Base-by-base conservation (phyloP, 2,113 vertebrate species). In the Zeus faber region DNA sequence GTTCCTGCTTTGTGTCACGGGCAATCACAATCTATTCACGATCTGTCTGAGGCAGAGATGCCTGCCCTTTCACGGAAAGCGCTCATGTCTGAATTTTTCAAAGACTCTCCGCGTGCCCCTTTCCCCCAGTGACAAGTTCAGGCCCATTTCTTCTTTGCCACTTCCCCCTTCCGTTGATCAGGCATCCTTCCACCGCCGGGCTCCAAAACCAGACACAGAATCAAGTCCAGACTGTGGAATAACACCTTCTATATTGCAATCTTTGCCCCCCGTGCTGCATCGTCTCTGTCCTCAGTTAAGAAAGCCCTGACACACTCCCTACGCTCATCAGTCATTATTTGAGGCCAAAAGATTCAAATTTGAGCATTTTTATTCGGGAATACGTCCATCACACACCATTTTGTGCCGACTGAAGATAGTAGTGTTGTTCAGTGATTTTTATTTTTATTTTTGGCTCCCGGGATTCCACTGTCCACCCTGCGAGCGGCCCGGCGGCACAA, bases 21-120 rank as follows among this genome's bases (percentile, higher is more conserved):
- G 67, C 70, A 83, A 83, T 85, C 83, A 83, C 50, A 22, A 51
- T 49, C 80, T 71, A 74, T 85, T 85, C 79, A 80, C 70, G 35
- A 62, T 17, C 64, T 21, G 49, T 68, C 58, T 54, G 48, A 52
- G 49, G 65, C 54, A 27, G 43, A 20, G 27, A 54, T 50, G 6
- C 9, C 9, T 1, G 1, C 31, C 9, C 31, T 7, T 35, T 35
- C 27, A n/a, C n/a, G n/a, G n/a, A n/a, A n/a, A n/a, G n/a, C n/a
- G n/a, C n/a, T n/a, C n/a, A n/a, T n/a, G n/a, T n/a, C n/a, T n/a
- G n/a, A 58, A 49, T 75, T 40, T 49, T 9, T 69, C 31, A 66
- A 67, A 76, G 58, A 63, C 63, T 46, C 58, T 31, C 29, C 7
- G 29, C 29, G 10, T 72, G 43, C 3, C 31, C 60, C 41, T 67